Conservation (phyloP, 2,113 vertebrate genomes). For the Notechis scutatus region DNA sequence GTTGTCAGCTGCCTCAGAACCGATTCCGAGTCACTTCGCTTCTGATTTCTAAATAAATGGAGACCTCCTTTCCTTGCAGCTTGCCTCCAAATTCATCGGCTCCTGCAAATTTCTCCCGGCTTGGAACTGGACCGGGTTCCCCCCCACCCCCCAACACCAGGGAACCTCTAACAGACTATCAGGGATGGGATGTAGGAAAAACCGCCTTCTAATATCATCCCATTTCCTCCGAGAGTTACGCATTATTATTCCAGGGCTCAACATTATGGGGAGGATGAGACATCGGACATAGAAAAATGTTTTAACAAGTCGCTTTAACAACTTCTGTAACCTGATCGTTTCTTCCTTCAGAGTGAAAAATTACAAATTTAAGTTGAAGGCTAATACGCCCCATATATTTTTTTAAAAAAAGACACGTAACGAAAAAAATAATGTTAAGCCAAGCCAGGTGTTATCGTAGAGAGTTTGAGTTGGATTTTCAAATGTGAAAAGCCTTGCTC, state of each 20-base stretch:
- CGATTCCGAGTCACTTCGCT: no score
- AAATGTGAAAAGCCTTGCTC: not conserved
- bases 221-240: not conserved
- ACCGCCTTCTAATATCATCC: not conserved
- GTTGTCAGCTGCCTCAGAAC: no score
- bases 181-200: not conserved
- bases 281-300: not conserved
- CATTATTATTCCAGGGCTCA: not conserved
- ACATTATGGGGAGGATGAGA: not conserved
- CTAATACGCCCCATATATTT: no score
- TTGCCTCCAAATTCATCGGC: no score
- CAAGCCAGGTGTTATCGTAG: not conserved
- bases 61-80: no score
- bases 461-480: not conserved
- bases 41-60: no score
- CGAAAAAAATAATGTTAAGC: not conserved
- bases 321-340: not conserved
- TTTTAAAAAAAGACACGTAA: not conserved
- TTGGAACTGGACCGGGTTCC: no score
- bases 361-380: not conserved
- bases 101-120: no score
- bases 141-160: no score
- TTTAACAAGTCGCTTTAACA: not conserved
- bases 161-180: not conserved
- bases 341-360: not conserved